These are phyloP conservation scores for Triplophysa dalaica DNA, from an alignment of 2,113 vertebrate genomes.

Conservation along the genomic window DNA sequence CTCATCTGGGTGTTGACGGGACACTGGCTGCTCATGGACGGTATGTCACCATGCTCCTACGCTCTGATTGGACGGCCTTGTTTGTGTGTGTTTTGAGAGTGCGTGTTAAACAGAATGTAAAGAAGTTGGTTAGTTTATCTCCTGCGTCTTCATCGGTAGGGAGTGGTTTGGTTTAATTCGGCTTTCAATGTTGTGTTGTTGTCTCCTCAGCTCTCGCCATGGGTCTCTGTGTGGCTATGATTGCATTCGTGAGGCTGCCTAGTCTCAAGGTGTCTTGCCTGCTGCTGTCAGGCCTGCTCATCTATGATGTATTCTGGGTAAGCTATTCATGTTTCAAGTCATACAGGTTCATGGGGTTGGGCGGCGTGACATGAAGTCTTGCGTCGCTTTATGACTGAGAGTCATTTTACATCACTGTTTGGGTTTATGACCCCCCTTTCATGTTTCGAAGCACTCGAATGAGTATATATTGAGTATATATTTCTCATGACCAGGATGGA, in stretches of 20 bases:
- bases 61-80: not conserved
- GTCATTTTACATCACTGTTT: too few relatives aligned
- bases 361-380: not conserved
- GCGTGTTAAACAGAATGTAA: constrained; percentile 12
- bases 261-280: constrained; percentile 99
- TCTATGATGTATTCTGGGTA: constrained; percentile 99
- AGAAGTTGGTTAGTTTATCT: not conserved
- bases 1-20: constrained; percentile 99
- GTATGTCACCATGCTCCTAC: constrained; percentile 68
- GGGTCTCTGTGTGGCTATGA: constrained; percentile 99
- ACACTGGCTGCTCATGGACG: constrained; percentile 99
- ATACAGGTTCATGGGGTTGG: not conserved
- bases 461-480: too few relatives aligned
- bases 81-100: constrained; percentile 11
- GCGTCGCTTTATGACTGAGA: too few relatives aligned
- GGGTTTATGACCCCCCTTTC: not conserved
- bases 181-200: not conserved
- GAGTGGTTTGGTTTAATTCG: not conserved
- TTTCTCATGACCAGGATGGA: too few relatives aligned
- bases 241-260: constrained; percentile 96
- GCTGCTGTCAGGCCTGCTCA: constrained; percentile 95
- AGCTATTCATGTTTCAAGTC: constrained; percentile 60
- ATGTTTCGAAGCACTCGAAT: not conserved
- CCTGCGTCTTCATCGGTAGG: not conserved
- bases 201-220: constrained; percentile 88